phyloP scores from a whole-genome alignment of 1,140 invertebrate species.

The Drosophila rhopaloa region DNA sequence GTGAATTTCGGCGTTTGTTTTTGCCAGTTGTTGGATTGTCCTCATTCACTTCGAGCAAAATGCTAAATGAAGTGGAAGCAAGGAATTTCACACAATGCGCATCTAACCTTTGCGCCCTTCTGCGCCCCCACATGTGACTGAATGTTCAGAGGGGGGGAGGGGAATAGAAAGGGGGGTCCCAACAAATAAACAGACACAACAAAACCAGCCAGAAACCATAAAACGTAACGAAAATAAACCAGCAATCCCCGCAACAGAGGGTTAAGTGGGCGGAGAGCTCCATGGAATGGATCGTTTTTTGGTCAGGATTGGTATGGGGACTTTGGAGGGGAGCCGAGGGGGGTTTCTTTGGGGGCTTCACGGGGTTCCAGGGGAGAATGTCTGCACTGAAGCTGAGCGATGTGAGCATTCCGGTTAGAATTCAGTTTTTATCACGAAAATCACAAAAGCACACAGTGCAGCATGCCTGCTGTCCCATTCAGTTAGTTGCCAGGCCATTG shows the following conservation, averaged over 20 bases:
- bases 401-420: slow-evolving; percentile 58
- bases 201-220: slow-evolving; percentile 36
- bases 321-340: background rate
- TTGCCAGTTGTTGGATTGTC: slow-evolving; percentile 22
- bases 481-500: slow-evolving; percentile 27
- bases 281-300: slow-evolving; percentile 19
- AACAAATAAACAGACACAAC: slow-evolving; percentile 69
- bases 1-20: slow-evolving; percentile 23
- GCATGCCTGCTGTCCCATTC: slow-evolving; percentile 9
- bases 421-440: slow-evolving; percentile 72
- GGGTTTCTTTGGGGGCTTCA: background rate
- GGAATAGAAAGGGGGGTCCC: slow-evolving; percentile 9
- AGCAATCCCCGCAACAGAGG: slow-evolving; percentile 19
- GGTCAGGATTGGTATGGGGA: slow-evolving; percentile 9
- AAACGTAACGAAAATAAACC: slow-evolving; percentile 55
- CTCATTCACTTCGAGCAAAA: slow-evolving; percentile 50
- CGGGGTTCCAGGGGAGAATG: background rate
- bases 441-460: slow-evolving; percentile 53
- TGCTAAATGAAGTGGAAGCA: slow-evolving; percentile 74
- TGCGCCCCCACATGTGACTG: slow-evolving; percentile 32
- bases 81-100: slow-evolving; percentile 78
- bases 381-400: slow-evolving; percentile 5
- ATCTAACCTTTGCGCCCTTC: slow-evolving; percentile 14
- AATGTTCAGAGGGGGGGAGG: background rate
- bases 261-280: background rate